Percentiles rank a stretch among this genome's conserved stretches.
Evolutionary conservation across 1,140 invertebrate species (phyloP).

Genomic region (Copidosoma floridanum): DNA sequence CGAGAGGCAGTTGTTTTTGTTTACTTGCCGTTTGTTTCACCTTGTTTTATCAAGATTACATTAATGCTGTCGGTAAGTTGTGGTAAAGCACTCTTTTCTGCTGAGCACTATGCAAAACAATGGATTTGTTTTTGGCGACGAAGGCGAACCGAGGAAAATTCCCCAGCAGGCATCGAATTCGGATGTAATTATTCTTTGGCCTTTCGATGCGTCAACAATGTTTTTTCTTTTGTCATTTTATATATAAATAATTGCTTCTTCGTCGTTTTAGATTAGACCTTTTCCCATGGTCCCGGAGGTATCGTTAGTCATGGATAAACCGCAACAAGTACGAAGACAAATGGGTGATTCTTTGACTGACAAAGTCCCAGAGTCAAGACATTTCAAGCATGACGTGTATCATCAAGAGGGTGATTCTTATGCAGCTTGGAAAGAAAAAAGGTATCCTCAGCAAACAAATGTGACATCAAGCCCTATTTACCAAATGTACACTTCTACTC

Average conservation of each 20-base stretch:
- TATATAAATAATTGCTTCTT: constrained; percentile 13
- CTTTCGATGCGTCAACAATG: too few species aligned
- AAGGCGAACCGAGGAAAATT: constrained; percentile 38
- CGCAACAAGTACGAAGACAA: background rate
- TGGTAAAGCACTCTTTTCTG: background rate
- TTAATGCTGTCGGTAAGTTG: background rate
- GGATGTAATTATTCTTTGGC: too few species aligned
- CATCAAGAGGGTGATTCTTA: constrained; percentile 32
- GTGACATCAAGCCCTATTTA: constrained; percentile 1
- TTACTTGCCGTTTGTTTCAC: background rate
- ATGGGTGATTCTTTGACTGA: background rate
- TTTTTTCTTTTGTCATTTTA: too few species aligned
- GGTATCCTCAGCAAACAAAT: constrained; percentile 23
- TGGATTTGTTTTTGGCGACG: constrained; percentile 21
- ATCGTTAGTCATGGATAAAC: constrained; percentile 42
- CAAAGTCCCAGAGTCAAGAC: background rate
- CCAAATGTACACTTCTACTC: constrained; percentile 4
- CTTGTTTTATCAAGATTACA: background rate
- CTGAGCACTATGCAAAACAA: constrained; percentile 17
- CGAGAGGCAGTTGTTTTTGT: background rate
- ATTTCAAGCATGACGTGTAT: background rate
- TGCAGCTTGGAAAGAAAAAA: constrained; percentile 40
- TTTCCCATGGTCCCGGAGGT: constrained; percentile 41
- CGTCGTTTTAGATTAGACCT: constrained; percentile 31
- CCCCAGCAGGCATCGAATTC: constrained; percentile 35